A percentile compares a stretch with the other conserved stretches of the same genome.
These are phyloP conservation scores for Temnothorax unifasciatus DNA, from an alignment of 2,888 invertebrate genomes.

Conservation along the genomic window DNA sequence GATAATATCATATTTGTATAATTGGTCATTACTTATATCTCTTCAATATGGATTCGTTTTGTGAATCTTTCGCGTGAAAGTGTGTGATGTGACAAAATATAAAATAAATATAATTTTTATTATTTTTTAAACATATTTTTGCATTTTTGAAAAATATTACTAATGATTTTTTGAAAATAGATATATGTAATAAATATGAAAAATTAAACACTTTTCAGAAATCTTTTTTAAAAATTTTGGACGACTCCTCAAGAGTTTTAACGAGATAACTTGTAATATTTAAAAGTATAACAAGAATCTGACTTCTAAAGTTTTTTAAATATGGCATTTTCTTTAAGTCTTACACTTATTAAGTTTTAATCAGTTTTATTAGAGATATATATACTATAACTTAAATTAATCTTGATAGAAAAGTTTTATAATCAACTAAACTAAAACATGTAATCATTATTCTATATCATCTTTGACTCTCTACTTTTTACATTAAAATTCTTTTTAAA, in stretches of 20 bases:
- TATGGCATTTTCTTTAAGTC: no score
- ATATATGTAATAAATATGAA: no score
- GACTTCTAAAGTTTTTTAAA: no score
- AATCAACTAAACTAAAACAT: neutral
- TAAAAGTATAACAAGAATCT: neutral
- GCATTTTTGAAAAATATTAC: no score
- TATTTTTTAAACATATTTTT: no score
- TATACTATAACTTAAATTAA: neutral
- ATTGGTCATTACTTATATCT: neutral
- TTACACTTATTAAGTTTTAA: no score
- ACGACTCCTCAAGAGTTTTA: neutral
- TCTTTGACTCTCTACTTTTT: neutral
- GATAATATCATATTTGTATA: neutral
- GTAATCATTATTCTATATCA: neutral
- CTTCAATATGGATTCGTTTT: neutral
- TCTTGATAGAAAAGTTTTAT: neutral
- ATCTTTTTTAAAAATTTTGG: no score
- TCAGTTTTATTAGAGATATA: no score
- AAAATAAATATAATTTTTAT: no score
- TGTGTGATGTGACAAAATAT: neutral
- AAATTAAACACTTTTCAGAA: neutral
- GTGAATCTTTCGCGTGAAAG: neutral
- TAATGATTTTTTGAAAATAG: no score
- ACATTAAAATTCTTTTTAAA: neutral
- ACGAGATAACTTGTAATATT: neutral